Base-by-base conservation (phyloP, 1,140 invertebrate genomes). In the Dryas iulia region DNA sequence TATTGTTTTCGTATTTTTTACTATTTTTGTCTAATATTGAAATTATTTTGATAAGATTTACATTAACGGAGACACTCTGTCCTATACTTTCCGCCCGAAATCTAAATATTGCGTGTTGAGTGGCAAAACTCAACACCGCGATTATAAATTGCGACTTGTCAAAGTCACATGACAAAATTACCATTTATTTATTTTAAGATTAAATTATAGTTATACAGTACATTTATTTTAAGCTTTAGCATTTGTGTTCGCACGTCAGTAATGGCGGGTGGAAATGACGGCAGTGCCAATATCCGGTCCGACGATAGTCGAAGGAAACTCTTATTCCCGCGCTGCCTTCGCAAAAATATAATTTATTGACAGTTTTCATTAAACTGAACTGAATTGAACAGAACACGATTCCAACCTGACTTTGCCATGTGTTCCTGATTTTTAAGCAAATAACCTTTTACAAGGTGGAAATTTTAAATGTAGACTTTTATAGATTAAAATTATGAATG, bases 221-320 rank as follows among this genome's bases (percentile, higher is more conserved):
- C 1, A 35, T 59, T 47, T 47, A 47, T 21, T 47, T 21, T 30
- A 53, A 62, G 39, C 25, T 53, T 52, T 2, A 67, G 52, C 57
- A 73, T 73, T 66, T 73, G 71, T 73, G 53, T 69, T 68, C 71
- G 59, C 63, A 70, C 63, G 59, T 73, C 67, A 69, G 63, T 52
- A 58, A 68, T 62, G 53, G 63, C 62, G 71, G 67, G 53, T 62
- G 71, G 71, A 73, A 73, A 73, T 73, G 67, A 69, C 71, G 71
- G 71, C 66, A 73, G 63, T 65, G 62, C 71, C 71, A 73, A 73
- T 73, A 73, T 73, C 71, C 71, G 71, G 71, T 73, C 67, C 71
- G 60, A 61, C 71, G 67, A 73, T 73, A 69, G 66, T 73, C 39
- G 63, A 62, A 69, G 62, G 66, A 72, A 73, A 73, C 58, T 73